Evolutionary conservation across 2,797 vertebrate genomes (phyloP).

Genomic region (Tachyglossus aculeatus): DNA sequence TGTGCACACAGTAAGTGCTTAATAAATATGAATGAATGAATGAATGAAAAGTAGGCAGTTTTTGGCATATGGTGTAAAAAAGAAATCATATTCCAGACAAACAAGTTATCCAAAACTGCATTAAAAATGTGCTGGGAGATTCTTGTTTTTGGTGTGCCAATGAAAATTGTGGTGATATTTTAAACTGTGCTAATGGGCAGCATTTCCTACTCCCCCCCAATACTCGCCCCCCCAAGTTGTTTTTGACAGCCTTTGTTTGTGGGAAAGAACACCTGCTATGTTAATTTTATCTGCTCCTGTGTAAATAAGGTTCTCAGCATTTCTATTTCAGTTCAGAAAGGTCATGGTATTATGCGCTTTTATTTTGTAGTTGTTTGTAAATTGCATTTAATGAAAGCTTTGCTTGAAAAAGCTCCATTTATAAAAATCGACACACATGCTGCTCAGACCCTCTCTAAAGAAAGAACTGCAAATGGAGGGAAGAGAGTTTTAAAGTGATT

Average conservation of each 20-base stretch:
- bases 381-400: too few species aligned
- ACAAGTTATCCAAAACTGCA: conserved; percentile 29
- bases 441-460: too few species aligned
- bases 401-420: too few species aligned
- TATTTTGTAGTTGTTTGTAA: conserved; percentile 23
- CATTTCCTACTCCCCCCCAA: conserved; percentile 34
- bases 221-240: not conserved
- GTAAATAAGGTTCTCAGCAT: conserved; percentile 34
- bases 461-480: not conserved
- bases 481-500: not conserved
- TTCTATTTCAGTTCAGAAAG: conserved; percentile 42
- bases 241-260: conserved; percentile 34
- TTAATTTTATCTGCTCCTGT: conserved; percentile 65
- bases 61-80: conserved; percentile 1
- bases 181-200: conserved; percentile 57
- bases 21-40: too few species aligned
- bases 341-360: conserved; percentile 39
- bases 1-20: too few species aligned
- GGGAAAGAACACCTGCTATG: conserved; percentile 64
- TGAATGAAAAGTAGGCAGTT: fast-evolving
- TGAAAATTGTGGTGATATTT: conserved; percentile 29
- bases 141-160: conserved; percentile 37
- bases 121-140: conserved; percentile 8
- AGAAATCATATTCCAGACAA: not conserved
- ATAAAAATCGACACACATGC: too few species aligned